Conservation (phyloP, 2,888 invertebrate genomes). For the Urechis unicinctus region DNA sequence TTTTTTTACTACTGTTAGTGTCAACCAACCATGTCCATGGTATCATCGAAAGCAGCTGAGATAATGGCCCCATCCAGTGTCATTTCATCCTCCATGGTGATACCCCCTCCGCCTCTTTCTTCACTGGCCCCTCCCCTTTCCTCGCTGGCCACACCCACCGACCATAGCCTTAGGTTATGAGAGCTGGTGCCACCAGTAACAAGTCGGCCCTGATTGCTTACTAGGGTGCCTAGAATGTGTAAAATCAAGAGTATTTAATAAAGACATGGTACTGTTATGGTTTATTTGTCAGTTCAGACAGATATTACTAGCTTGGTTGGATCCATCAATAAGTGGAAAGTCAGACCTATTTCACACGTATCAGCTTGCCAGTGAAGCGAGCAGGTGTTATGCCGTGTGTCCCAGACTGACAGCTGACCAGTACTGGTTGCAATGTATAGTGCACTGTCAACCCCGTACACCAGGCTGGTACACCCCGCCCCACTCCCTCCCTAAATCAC, state of each 20-base stretch:
- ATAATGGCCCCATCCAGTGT: conserved; percentile 40
- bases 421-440: conserved; percentile 38
- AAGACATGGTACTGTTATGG: too few species aligned
- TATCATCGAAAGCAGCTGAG: conserved; percentile 43
- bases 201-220: conserved; percentile 31
- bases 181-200: conserved; percentile 38
- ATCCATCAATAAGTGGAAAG: too few species aligned
- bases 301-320: too few species aligned
- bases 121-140: conserved; percentile 1
- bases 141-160: conserved; percentile 34
- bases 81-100: conserved; percentile 49
- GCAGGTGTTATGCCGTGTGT: conserved; percentile 44
- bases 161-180: conserved; percentile 41
- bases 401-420: conserved; percentile 48
- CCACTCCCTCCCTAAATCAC: conserved; percentile 1
- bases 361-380: conserved; percentile 50
- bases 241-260: too few species aligned
- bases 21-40: conserved; percentile 49
- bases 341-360: conserved; percentile 40
- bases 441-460: conserved; percentile 41
- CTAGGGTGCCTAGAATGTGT: conserved; percentile 26
- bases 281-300: too few species aligned
- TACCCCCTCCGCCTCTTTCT: conserved; percentile 20
- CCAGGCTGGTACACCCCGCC: conserved; percentile 39
- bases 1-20: not conserved